Conservation (phyloP, 2,797 vertebrate species). For the Taeniopygia guttata region DNA sequence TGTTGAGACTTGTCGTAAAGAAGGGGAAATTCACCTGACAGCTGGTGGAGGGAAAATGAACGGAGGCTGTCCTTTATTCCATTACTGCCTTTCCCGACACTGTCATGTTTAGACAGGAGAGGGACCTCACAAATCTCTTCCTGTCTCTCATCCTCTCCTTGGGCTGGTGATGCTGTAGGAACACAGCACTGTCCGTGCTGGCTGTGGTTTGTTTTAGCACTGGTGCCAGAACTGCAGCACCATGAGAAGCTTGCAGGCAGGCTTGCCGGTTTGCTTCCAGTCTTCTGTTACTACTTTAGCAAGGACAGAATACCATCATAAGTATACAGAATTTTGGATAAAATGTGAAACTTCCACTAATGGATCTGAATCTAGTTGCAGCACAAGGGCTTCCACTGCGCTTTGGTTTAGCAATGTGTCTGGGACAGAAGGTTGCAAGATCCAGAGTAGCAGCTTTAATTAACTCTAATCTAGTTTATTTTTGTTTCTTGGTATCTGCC, state of each 20-base stretch:
- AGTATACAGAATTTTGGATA: background rate
- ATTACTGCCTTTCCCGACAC: background rate
- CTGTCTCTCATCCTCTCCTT: background rate
- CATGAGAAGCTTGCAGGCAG: rapidly evolving
- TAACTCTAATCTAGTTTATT: background rate
- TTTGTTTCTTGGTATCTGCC: background rate
- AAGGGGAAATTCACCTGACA: background rate
- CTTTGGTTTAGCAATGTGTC: background rate
- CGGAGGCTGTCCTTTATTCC: background rate
- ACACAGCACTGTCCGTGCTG: rapidly evolving
- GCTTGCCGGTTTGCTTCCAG: background rate
- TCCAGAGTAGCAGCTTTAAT: background rate
- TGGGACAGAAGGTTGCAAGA: background rate
- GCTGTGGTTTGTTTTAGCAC: background rate
- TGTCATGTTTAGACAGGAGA: background rate
- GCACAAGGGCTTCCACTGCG: background rate
- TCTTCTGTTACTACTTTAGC: background rate
- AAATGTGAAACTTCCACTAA: background rate
- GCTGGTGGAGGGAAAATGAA: background rate
- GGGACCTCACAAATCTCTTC: background rate
- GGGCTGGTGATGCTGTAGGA: background rate
- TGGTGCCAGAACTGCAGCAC: rapidly evolving
- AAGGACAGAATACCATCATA: background rate
- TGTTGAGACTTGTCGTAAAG: background rate
- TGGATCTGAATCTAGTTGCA: background rate